A percentile compares a stretch with the other conserved stretches of the same genome.
Evolutionary conservation across 2,113 vertebrate genomes (phyloP).

Genomic region (Setophaga coronata): DNA sequence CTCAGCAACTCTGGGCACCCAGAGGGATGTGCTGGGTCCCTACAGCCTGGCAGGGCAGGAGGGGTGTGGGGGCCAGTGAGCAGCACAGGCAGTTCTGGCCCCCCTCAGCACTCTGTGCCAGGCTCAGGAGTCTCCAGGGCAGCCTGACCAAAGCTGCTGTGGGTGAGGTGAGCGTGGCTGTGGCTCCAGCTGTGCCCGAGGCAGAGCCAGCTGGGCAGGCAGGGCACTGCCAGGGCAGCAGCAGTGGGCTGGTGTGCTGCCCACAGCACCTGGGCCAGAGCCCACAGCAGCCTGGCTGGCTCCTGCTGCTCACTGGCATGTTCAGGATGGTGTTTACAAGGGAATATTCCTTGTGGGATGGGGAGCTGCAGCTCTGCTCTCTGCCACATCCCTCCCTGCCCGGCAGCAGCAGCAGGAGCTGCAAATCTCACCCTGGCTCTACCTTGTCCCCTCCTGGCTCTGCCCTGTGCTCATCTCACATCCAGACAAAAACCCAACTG

Average conservation of each 20-base stretch:
- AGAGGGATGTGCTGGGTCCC: no score
- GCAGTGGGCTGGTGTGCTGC: neutral
- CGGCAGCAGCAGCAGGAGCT: neutral
- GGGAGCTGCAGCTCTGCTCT: neutral
- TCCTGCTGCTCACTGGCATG: neutral
- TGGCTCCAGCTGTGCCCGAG: neutral
- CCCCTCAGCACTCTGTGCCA: neutral
- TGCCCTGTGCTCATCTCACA: neutral
- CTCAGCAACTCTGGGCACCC: no score
- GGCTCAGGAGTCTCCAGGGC: neutral
- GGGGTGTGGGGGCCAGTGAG: fast-evolving
- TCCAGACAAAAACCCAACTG: neutral
- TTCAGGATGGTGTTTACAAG: fast-evolving
- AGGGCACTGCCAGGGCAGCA: neutral
- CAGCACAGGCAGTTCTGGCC: neutral
- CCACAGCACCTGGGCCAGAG: neutral
- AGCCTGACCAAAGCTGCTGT: neutral
- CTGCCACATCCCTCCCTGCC: neutral
- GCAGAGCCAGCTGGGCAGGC: neutral
- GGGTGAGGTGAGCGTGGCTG: neutral
- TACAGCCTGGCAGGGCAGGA: neutral
- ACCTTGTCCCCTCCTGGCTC: neutral
- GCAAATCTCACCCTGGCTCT: neutral
- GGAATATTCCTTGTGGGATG: neutral
- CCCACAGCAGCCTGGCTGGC: neutral